Evolutionary conservation across 2,888 invertebrate genomes (phyloP).

Genomic region (Alentia gelatinosa): DNA sequence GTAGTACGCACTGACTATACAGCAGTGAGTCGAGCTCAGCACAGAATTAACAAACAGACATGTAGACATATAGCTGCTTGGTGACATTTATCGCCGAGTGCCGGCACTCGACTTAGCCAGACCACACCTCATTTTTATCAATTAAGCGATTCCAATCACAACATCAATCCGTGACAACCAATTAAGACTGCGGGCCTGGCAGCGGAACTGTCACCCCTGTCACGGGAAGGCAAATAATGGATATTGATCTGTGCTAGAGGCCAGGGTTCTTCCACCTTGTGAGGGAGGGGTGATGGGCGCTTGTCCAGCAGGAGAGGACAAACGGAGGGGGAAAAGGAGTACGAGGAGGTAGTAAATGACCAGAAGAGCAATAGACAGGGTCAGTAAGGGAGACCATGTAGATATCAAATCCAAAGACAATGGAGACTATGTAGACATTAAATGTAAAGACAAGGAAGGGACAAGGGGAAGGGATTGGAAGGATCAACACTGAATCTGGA

Average conservation of each 20-base stretch:
- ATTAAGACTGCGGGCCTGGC: neutral
- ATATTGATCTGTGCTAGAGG: neutral
- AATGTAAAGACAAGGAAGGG: too few relatives aligned
- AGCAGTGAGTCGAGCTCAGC: too few relatives aligned
- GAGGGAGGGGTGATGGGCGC: neutral
- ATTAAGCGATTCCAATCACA: neutral
- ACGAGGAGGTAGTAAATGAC: too few relatives aligned
- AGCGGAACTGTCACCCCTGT: neutral
- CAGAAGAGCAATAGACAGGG: too few relatives aligned
- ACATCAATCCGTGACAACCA: neutral
- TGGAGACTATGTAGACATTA: neutral
- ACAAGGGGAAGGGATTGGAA: too few relatives aligned
- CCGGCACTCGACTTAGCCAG: neutral
- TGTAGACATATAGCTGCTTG: too few relatives aligned
- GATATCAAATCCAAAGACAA: too few relatives aligned
- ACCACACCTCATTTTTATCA: neutral
- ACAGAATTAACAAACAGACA: too few relatives aligned
- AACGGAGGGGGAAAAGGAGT: neutral
- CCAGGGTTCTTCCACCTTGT: neutral
- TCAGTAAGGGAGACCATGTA: too few relatives aligned
- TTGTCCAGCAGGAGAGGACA: too few relatives aligned
- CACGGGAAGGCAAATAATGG: neutral
- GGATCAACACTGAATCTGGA: too few relatives aligned
- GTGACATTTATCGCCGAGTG: neutral
- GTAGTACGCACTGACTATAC: too few relatives aligned